Evolutionary conservation across 2,888 invertebrate species (phyloP).

Genomic region (Gortyna flavago): DNA sequence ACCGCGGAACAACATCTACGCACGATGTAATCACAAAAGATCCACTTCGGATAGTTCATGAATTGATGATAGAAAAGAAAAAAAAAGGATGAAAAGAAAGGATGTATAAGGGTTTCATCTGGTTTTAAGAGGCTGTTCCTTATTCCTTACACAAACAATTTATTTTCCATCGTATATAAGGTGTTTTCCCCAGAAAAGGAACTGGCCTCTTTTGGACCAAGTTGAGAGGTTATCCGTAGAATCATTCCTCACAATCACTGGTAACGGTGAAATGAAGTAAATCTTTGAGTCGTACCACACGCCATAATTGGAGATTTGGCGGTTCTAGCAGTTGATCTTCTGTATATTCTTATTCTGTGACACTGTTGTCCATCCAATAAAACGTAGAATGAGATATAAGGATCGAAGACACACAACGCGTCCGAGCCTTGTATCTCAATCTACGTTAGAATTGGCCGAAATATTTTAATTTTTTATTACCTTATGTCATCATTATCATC

Average conservation of each 20-base stretch:
- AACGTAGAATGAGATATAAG: slow-evolving; percentile 1
- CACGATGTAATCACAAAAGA: slow-evolving; percentile 6
- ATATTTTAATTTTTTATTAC: slow-evolving; percentile 17
- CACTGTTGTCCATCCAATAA: slow-evolving; percentile 8
- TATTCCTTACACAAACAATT: background rate
- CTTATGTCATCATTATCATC: no score
- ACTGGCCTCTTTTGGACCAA: background rate
- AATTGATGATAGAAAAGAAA: background rate
- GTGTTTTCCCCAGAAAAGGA: background rate
- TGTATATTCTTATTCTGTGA: slow-evolving; percentile 14
- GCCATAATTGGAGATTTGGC: background rate
- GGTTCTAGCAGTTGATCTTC: slow-evolving; percentile 12
- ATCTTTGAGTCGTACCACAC: background rate
- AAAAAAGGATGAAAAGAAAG: no score
- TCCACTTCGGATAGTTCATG: slow-evolving; percentile 9
- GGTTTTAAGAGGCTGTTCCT: background rate
- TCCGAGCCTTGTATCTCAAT: slow-evolving; percentile 10
- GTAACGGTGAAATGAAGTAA: background rate
- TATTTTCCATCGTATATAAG: background rate
- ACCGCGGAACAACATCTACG: slow-evolving; percentile 24
- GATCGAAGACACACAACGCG: background rate
- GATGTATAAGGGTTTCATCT: background rate
- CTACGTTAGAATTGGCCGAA: slow-evolving; percentile 7
- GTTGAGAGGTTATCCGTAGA: background rate
- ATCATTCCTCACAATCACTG: background rate